These are phyloP conservation scores for Ornithorhynchus anatinus DNA, from an alignment of 2,113 vertebrate genomes.

Conservation along the genomic window DNA sequence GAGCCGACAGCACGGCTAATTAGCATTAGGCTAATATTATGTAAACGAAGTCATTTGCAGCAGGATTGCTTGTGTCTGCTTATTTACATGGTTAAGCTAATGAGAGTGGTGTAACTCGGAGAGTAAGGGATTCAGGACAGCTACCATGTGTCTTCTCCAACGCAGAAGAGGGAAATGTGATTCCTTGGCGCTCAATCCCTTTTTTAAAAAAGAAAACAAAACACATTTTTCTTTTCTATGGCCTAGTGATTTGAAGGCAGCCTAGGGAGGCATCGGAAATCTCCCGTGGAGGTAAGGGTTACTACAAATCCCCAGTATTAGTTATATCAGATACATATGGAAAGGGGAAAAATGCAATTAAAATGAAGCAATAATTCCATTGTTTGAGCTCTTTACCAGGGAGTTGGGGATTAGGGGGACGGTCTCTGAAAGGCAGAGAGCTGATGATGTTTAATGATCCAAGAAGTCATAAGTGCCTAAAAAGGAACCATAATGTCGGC, in stretches of 20 bases:
- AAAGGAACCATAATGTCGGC: constrained; percentile 31
- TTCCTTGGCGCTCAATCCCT: background rate
- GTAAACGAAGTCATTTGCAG: too few species aligned
- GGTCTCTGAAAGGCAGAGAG: constrained; percentile 26
- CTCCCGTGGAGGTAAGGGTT: constrained; percentile 8
- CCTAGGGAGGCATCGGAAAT: background rate
- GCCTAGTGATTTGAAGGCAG: background rate
- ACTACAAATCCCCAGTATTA: constrained; percentile 1
- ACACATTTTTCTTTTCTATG: background rate
- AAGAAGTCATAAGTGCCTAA: constrained; percentile 40
- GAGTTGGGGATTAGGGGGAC: constrained; percentile 34
- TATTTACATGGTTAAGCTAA: too few species aligned
- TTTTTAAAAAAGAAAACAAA: background rate
- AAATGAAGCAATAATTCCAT: constrained; percentile 35
- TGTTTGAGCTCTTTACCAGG: constrained; percentile 22
- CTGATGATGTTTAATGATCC: constrained; percentile 40
- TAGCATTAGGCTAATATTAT: too few species aligned
- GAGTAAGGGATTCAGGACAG: too few species aligned
- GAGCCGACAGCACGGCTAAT: too few species aligned
- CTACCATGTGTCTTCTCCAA: background rate
- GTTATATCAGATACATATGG: constrained; percentile 13
- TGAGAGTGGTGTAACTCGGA: too few species aligned
- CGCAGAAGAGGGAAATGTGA: background rate
- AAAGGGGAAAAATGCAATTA: constrained; percentile 17
- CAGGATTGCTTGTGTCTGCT: too few species aligned